Conservation (phyloP, 2,888 invertebrate species). For the Dusona sp. region DNA sequence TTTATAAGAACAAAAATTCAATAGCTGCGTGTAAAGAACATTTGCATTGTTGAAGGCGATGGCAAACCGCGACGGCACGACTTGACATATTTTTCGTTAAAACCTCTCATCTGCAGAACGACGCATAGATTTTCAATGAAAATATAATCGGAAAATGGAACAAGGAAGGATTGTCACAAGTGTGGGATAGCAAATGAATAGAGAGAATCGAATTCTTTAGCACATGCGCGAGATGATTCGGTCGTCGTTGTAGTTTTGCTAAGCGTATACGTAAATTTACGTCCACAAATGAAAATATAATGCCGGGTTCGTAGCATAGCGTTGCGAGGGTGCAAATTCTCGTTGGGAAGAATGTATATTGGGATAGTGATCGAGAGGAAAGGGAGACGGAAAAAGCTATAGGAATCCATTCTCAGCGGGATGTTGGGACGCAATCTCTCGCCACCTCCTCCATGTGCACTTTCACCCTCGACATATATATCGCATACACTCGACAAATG, state of each 20-base stretch:
- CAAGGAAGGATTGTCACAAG: conserved; percentile 8
- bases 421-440: conserved; percentile 82
- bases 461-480: conserved; percentile 59
- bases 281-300: conserved; percentile 79
- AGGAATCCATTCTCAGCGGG: conserved; percentile 80
- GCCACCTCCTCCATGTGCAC: conserved; percentile 68
- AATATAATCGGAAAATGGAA: conserved; percentile 31
- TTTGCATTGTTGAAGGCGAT: conserved; percentile 24
- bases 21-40: conserved; percentile 37
- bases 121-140: conserved; percentile 29
- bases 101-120: not conserved
- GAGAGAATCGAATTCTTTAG: conserved; percentile 46
- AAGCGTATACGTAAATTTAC: conserved; percentile 65
- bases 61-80: not conserved
- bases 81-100: conserved; percentile 8
- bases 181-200: conserved; percentile 39
- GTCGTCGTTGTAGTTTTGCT: conserved; percentile 51
- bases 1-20: conserved; percentile 18
- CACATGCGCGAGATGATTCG: conserved; percentile 31
- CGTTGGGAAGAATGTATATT: conserved; percentile 52
- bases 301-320: conserved; percentile 67
- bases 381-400: conserved; percentile 34
- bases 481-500: conserved; percentile 14
- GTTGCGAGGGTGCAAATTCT: conserved; percentile 62
- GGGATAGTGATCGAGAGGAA: conserved; percentile 27